Evolutionary conservation across 2,797 vertebrate species (phyloP), one percentile per base, ranked within the genome.

Genomic region (Gymnopithys bicolor): DNA sequence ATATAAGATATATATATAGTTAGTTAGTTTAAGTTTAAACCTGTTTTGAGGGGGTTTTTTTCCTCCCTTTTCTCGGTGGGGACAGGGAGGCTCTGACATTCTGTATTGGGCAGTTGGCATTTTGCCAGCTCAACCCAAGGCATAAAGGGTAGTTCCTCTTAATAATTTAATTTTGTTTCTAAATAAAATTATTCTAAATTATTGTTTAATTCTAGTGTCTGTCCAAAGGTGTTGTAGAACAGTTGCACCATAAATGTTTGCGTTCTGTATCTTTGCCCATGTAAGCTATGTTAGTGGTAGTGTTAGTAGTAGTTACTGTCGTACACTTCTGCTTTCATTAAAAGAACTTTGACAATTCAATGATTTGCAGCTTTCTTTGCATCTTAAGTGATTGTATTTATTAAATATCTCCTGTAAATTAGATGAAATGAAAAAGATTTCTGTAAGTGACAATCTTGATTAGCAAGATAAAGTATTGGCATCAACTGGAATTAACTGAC

Each of bases 291-390:
- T 75, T 84, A 15, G 23, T 49, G 51, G 23, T 79, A 46, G 8
- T 55, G 19, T 13, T 25, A 70, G 17, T 46, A 43, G 16, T 21
- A 45, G 23, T 58, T 78, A 67, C 63, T 81, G n/a, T 71, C 62
- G 9, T 52, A 74, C 48, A 37, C 13, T 45, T 71, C 41, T 76
- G 59, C 15, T 35, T 59, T 87, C 74, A 8, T 66, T 37, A 37
- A 41, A 92, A 45, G 19, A 74, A 37, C 41, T 90, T 85, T 9
- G 5, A 60, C 49, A 95, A 89, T 46, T 89, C 67, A 87, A 33
- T 94, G 37, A 67, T 94, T 70, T 90, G 15, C 84, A 73, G 30
- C 33, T 77, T 92, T 95, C 81, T 77, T 94, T 83, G 84, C 15
- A 16, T 76, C 25, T 89, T 90, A 83, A 90, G 32, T 85, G 63